phyloP scores from a whole-genome alignment of 2,113 vertebrate genomes.

The Miniopterus natalensis region DNA sequence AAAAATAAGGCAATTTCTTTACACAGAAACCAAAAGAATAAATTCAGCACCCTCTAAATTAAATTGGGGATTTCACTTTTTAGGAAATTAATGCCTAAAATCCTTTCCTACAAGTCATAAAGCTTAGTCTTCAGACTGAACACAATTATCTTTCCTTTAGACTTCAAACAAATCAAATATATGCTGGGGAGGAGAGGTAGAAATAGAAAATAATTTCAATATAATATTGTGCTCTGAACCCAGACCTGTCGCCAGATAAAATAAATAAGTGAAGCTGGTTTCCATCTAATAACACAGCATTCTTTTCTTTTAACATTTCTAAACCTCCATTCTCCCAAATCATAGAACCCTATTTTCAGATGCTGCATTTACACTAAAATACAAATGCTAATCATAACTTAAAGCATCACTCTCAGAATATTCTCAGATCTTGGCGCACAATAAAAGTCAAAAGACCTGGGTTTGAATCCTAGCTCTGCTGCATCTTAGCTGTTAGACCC shows the following conservation, averaged over 20 bases:
- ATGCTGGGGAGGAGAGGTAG: neutral
- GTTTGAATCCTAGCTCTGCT: constrained; percentile 42
- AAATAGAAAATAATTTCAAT: constrained; percentile 63
- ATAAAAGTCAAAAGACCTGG: constrained; percentile 12
- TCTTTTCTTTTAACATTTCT: constrained; percentile 61
- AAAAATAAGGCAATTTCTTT: constrained; percentile 47
- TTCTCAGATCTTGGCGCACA: neutral
- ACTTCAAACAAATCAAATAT: constrained; percentile 48
- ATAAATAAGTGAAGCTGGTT: constrained; percentile 4
- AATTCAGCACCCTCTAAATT: constrained; percentile 69
- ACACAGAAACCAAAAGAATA: constrained; percentile 66
- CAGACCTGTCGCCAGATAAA: constrained; percentile 11
- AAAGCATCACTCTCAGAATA: constrained; percentile 50
- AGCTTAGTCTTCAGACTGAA: constrained; percentile 44
- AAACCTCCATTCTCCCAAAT: constrained; percentile 41
- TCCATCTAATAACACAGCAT: constrained; percentile 47
- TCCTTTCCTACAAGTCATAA: constrained; percentile 12
- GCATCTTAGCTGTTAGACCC: neutral
- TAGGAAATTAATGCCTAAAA: constrained; percentile 56
- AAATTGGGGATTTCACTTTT: constrained; percentile 59
- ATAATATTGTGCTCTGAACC: constrained; percentile 25
- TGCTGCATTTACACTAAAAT: constrained; percentile 27
- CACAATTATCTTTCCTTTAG: constrained; percentile 6
- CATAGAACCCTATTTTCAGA: constrained; percentile 48
- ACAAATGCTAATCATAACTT: constrained; percentile 43